These are phyloP conservation scores for Podiceps cristatus DNA, from an alignment of 2,113 vertebrate species.

Conservation along the genomic window DNA sequence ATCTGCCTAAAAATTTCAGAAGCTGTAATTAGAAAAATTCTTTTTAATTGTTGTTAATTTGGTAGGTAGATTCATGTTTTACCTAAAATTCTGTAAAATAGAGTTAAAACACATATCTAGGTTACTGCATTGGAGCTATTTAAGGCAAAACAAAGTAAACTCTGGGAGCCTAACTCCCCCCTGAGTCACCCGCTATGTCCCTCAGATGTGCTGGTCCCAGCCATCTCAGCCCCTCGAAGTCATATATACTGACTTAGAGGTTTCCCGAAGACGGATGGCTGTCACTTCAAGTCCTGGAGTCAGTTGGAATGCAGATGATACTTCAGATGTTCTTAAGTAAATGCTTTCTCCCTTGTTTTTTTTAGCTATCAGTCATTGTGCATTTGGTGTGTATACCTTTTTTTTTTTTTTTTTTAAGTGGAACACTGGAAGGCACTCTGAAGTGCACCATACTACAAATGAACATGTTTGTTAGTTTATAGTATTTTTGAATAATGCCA, in stretches of 20 bases:
- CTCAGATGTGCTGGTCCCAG: background rate
- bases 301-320: background rate
- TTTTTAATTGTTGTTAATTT: background rate
- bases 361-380: background rate
- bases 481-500: background rate
- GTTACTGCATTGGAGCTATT: background rate
- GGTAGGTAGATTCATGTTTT: background rate
- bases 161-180: background rate
- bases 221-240: background rate
- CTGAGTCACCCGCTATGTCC: rapidly evolving
- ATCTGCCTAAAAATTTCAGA: background rate
- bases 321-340: background rate
- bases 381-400: background rate
- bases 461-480: background rate
- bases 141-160: background rate
- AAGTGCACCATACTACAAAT: background rate
- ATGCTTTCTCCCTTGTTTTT: background rate
- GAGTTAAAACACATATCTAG: background rate
- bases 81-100: background rate
- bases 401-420: background rate
- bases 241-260: background rate
- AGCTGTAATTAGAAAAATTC: background rate
- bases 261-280: background rate
- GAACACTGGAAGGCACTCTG: background rate
- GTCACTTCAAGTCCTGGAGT: background rate